Evolutionary conservation across 2,797 vertebrate genomes (phyloP).

Genomic region (Nyctibius grandis): DNA sequence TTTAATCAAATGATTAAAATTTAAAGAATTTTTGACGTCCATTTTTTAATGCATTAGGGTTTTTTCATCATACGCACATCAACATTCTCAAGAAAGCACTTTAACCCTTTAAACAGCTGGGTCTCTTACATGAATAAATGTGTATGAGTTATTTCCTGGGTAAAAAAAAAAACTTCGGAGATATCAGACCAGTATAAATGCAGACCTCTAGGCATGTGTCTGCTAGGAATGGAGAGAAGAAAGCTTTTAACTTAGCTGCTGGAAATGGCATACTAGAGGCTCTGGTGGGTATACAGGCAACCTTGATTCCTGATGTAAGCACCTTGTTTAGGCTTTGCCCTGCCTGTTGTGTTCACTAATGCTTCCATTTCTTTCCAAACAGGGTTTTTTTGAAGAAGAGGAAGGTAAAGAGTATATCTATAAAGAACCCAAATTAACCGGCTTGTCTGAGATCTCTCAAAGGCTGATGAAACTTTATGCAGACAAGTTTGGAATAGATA

Average conservation of each 20-base stretch:
- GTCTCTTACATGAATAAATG: not conserved
- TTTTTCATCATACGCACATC: not conserved
- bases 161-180: not conserved
- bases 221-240: not conserved
- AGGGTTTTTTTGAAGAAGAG: slow-evolving; percentile 99
- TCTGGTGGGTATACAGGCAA: not conserved
- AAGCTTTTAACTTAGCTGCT: not conserved
- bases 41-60: not conserved
- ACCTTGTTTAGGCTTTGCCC: not conserved
- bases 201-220: not conserved
- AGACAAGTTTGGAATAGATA: slow-evolving; percentile 97
- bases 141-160: not conserved
- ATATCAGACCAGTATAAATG: not conserved
- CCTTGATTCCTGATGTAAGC: not conserved
- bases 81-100: not conserved
- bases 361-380: slow-evolving; percentile 35
- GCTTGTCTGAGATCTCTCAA: slow-evolving; percentile 96
- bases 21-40: not conserved
- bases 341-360: slow-evolving; percentile 40
- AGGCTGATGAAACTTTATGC: slow-evolving; percentile 95
- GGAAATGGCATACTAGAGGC: not conserved
- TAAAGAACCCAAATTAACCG: slow-evolving; percentile 97
- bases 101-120: not conserved
- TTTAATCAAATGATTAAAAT: not conserved
- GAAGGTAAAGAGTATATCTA: slow-evolving; percentile 99